These are phyloP conservation scores for Gracilinanus agilis DNA, from an alignment of 2,113 vertebrate genomes.

Conservation along the genomic window DNA sequence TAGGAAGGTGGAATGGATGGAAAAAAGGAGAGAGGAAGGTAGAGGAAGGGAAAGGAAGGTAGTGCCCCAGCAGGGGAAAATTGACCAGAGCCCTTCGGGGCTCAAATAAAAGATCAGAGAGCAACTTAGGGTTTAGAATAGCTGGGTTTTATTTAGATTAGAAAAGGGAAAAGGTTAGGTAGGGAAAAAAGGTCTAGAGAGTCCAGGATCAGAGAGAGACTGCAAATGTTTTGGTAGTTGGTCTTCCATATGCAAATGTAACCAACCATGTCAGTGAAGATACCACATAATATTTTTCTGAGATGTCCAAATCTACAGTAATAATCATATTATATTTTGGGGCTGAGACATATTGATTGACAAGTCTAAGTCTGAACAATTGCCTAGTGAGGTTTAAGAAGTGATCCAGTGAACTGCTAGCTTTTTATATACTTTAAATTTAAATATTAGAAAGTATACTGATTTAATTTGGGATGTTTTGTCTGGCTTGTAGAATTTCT, in stretches of 20 bases:
- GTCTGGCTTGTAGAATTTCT: background rate
- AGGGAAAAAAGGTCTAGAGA: too few relatives aligned
- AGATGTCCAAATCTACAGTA: background rate
- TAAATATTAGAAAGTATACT: background rate
- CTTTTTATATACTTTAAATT: background rate
- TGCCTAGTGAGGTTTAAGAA: background rate
- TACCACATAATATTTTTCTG: background rate
- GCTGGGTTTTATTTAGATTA: too few relatives aligned
- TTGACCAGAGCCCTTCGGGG: too few relatives aligned
- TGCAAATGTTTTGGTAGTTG: background rate
- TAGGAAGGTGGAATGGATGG: too few relatives aligned
- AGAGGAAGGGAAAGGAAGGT: too few relatives aligned
- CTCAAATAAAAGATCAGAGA: too few relatives aligned
- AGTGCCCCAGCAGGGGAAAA: too few relatives aligned
- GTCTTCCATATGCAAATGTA: background rate
- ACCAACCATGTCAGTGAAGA: background rate
- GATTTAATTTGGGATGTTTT: background rate
- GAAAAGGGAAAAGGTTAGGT: too few relatives aligned
- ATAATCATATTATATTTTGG: background rate
- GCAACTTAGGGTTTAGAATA: too few relatives aligned
- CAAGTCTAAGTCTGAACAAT: background rate
- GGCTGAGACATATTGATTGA: background rate
- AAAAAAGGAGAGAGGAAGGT: too few relatives aligned
- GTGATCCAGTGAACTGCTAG: background rate
- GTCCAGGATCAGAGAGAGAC: too few relatives aligned